These are phyloP conservation scores for Cotesia vestalis DNA, from an alignment of 1,140 invertebrate genomes.

Conservation along the genomic window DNA sequence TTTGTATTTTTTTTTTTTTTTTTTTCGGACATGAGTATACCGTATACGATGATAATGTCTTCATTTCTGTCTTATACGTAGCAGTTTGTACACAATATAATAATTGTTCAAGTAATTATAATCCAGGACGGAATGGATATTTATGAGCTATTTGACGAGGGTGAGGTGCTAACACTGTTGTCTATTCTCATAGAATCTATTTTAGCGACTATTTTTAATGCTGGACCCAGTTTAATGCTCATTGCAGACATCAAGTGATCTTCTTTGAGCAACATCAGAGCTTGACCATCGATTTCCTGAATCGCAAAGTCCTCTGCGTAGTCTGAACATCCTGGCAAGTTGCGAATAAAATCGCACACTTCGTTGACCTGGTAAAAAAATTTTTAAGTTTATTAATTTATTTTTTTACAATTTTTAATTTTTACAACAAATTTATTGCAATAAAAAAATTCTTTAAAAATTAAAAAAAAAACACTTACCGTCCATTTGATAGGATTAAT, in stretches of 20 bases:
- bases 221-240: conserved; percentile 94
- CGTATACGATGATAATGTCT: too few species aligned
- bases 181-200: conserved; percentile 78
- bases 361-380: conserved; percentile 70
- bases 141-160: conserved; percentile 55
- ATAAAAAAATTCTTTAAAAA: conserved; percentile 12
- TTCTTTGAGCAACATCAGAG: conserved; percentile 91
- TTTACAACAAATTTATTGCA: too few species aligned
- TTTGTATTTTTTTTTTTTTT: too few species aligned
- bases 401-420: conserved; percentile 1
- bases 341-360: conserved; percentile 86
- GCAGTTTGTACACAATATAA: too few species aligned
- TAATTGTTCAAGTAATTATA: too few species aligned
- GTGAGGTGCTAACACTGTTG: conserved; percentile 47
- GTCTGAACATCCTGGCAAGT: conserved; percentile 85
- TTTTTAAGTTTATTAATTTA: neutral
- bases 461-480: conserved; percentile 63
- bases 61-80: too few species aligned
- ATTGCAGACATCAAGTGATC: conserved; percentile 95
- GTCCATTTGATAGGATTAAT: conserved; percentile 81
- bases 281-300: conserved; percentile 96
- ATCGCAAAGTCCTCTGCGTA: conserved; percentile 95
- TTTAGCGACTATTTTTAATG: conserved; percentile 91
- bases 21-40: too few species aligned
- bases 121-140: conserved; percentile 20